Percentiles rank a stretch among this genome's conserved stretches.
phyloP scores from a whole-genome alignment of 2,888 invertebrate genomes.

The Tyria jacobaeae region DNA sequence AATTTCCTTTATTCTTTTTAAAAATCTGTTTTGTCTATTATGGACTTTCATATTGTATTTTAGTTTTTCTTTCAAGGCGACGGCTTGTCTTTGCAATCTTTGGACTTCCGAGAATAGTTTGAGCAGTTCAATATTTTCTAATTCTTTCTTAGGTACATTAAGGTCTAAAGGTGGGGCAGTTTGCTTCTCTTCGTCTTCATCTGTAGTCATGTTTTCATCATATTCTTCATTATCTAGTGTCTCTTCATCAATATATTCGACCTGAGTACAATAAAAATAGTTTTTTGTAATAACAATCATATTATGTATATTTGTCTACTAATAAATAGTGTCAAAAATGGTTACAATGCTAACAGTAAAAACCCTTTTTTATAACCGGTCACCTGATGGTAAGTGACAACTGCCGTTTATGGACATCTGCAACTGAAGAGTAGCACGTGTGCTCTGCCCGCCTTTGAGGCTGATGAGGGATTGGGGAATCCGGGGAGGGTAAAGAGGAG shows the following conservation, averaged over 20 bases:
- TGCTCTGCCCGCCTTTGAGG: too few relatives aligned
- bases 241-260: conserved; percentile 83
- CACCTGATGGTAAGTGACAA: too few relatives aligned
- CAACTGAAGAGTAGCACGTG: too few relatives aligned
- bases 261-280: conserved; percentile 65
- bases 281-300: too few relatives aligned
- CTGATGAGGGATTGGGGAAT: too few relatives aligned
- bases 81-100: conserved; percentile 73
- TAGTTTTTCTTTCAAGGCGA: conserved; percentile 71
- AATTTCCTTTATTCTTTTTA: conserved; percentile 68
- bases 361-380: too few relatives aligned
- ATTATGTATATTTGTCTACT: too few relatives aligned
- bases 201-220: conserved; percentile 65
- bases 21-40: conserved; percentile 69
- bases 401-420: too few relatives aligned
- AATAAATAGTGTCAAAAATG: too few relatives aligned
- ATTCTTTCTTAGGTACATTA: conserved; percentile 43
- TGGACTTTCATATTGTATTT: conserved; percentile 73
- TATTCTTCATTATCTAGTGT: conserved; percentile 69
- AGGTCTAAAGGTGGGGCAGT: conserved; percentile 38
- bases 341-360: too few relatives aligned
- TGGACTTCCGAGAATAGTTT: conserved; percentile 79
- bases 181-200: conserved; percentile 53
- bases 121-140: conserved; percentile 64
- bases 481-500: too few relatives aligned